Evolutionary conservation across 2,113 vertebrate genomes (phyloP), one percentile per base, ranked within the genome.

Genomic region (Syngnathus typhle): DNA sequence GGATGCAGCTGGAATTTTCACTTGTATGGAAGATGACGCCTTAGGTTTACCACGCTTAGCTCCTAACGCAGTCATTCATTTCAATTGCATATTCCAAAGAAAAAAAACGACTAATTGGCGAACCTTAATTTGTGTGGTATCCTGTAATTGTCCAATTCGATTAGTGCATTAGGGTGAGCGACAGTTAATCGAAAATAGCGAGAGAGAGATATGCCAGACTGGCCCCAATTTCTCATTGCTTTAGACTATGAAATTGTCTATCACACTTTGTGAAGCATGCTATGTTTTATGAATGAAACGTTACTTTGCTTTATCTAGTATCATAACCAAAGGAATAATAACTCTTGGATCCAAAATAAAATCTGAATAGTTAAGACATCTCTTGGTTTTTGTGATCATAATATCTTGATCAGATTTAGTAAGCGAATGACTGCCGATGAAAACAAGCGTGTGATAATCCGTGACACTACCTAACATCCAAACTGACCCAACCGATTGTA

Each of bases 181-280:
- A 6, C 23, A 67, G 19, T 37, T 39, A 79, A 67, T 52, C 47
- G 13, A 19, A n/a, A 52, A 21, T 21, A 11, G 8, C 11, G 51
- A 54, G n/a, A 52, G 63, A 55, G 64, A 49, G 54, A 38, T 43
- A 67, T 15, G 54, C 16, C 46, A 56, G 46, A 70, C 65, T 65
- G 44, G 49, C 15, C 27, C 51, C 62, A 32, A 76, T 81, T 76
- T 68, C 65, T 61, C 60, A 58, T 66, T 39, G 71, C 71, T 60
- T 60, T 38, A 68, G 61, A 71, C 68, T 72, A 72, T 70, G 69
- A 81, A 72, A 80, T 76, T 58, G 36, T 21, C 13, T 13, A 55
- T 55, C 4, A 12, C 52, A 12, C n/a, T 10, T 54, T 54, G 51
- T 19, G 19, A 49, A 49, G 47, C 6, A 49, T 19, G 16, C 19